These are phyloP conservation scores for Sympetrum striolatum DNA, from an alignment of 2,888 invertebrate genomes.

Conservation along the genomic window DNA sequence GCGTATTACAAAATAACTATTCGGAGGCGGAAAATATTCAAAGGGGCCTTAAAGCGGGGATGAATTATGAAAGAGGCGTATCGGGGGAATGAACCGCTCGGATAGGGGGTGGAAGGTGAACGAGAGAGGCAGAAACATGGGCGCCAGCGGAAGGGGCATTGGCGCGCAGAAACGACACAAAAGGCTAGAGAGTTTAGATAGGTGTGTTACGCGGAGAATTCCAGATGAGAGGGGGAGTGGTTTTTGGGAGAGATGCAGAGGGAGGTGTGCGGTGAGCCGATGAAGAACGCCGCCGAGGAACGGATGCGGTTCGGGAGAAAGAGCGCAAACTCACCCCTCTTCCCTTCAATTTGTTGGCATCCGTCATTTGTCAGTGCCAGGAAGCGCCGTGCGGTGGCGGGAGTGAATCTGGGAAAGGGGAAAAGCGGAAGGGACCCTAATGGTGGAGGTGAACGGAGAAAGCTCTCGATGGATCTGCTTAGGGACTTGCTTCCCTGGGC, in stretches of 20 bases:
- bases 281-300: neutral
- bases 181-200: neutral
- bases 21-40: too few relatives aligned
- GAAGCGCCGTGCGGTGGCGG: slow-evolving; percentile 4
- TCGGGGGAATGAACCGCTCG: too few relatives aligned
- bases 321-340: neutral
- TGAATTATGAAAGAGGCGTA: too few relatives aligned
- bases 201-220: neutral
- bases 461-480: neutral
- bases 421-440: neutral
- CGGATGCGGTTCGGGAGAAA: neutral
- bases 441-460: neutral
- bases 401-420: neutral
- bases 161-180: neutral
- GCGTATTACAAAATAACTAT: too few relatives aligned
- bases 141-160: neutral
- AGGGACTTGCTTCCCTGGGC: neutral
- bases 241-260: too few relatives aligned
- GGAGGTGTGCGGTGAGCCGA: neutral
- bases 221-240: too few relatives aligned
- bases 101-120: neutral
- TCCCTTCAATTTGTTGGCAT: neutral
- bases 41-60: too few relatives aligned
- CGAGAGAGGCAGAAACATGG: neutral
- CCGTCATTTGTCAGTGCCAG: slow-evolving; percentile 33